Evolutionary conservation across 2,888 invertebrate species (phyloP), one percentile per base, ranked within the genome.

Genomic region (Drosophila eohydei): DNA sequence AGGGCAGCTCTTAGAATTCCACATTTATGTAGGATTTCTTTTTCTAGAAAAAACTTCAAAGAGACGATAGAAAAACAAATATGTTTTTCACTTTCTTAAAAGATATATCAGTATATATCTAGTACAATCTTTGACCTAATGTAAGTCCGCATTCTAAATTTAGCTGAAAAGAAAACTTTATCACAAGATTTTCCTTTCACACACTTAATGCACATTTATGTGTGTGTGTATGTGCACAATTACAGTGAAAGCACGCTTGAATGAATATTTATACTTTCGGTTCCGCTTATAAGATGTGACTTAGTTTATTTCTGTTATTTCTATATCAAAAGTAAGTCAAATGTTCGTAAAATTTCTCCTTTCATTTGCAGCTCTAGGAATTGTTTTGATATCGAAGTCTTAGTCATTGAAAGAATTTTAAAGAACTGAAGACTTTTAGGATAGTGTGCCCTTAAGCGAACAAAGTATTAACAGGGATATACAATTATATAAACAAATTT

Each of bases 211-310:
- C 1, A 30, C 46, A 4, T 44, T 6, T 16, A 41, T 21, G 21
- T 41, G 21, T 21, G 30, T 4, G 12, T 54, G n/a, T 54, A 6
- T 34, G 4, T 51, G 4, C 26, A 16, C 32, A 12, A 41, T 56
- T 43, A 56, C 43, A 41, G 41, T 21, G 56, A 56, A 56, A 56
- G 32, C 43, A 43, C 32, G n/a, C 32, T 21, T 56, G 43, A 56
- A 43, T 56, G 43, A 32, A 56, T 43, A 56, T 43, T 56, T 32
- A 30, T 26, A 26, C 14, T 56, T 56, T 26, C 43, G 21, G 56
- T 43, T 54, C 54, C 38, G 40, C 40, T 54, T 54, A 28, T 16
- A 54, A 28, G 40, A 54, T 54, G n/a, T 28, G 14, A 12, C n/a
- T 36, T 26, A 21, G 28, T 38, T 28, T 28, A 38, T 34, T 36